A percentile compares a stretch with the other conserved stretches of the same genome.
Conservation (phyloP, 2,113 vertebrate species). For the Hippocampus comes region DNA sequence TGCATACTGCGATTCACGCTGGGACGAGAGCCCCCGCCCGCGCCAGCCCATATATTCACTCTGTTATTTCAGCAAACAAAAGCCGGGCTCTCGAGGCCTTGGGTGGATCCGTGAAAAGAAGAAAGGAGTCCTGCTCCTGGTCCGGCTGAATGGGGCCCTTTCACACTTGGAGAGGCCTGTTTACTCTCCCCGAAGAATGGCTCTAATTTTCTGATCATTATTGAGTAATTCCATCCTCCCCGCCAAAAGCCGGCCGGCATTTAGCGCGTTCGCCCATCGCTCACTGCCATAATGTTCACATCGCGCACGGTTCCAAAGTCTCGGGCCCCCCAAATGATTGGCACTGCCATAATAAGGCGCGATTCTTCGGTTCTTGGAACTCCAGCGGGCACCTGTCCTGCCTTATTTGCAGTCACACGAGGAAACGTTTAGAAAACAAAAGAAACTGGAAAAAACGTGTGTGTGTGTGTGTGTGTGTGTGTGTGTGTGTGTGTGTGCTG, state of each 20-base stretch:
- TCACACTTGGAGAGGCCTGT: constrained; percentile 74
- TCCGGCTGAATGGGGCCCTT: constrained; percentile 72
- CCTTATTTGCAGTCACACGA: neutral
- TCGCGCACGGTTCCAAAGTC: constrained; percentile 16
- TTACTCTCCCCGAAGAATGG: constrained; percentile 78
- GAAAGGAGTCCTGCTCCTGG: constrained; percentile 71
- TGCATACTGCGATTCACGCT: constrained; percentile 22
- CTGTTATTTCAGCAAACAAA: constrained; percentile 73
- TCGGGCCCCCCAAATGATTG: constrained; percentile 13
- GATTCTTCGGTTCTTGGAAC: constrained; percentile 27
- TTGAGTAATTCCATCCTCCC: constrained; percentile 70
- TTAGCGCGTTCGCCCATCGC: constrained; percentile 50
- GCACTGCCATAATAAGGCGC: constrained; percentile 5
- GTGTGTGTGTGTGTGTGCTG: neutral
- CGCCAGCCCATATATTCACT: constrained; percentile 57
- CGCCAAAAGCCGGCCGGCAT: constrained; percentile 48
- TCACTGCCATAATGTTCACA: constrained; percentile 25
- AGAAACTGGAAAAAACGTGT: neutral
- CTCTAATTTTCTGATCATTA: constrained; percentile 80
- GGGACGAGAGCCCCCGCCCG: constrained; percentile 35
- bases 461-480: neutral
- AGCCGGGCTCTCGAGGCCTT: constrained; percentile 66
- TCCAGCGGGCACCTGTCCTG: neutral
- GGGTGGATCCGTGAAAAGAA: constrained; percentile 72
- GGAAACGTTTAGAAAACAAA: neutral